Evolutionary conservation across 1,140 invertebrate species (phyloP), one percentile per base, ranked within the genome.

Genomic region (Grapholita molesta): DNA sequence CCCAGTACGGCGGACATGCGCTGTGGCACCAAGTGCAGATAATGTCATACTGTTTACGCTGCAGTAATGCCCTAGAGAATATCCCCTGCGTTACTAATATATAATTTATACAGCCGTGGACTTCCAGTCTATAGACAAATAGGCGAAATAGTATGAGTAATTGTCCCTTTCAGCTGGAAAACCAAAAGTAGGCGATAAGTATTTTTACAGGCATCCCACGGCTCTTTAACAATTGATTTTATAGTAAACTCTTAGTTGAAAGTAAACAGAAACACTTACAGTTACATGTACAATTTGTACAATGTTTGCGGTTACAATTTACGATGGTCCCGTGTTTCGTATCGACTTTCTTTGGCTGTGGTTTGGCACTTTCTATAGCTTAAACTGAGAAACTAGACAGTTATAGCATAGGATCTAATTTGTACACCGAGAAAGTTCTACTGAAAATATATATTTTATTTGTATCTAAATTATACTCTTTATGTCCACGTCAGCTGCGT

Each of bases 21-120:
- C 68, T 33, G 69, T 52, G 55, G 52, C 64, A 70, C 48, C 64
- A 70, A 66, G 67, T 68, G 68, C 72, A 65, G 61, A 79, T 72
- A 69, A 67, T 76, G 74, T 75, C 75, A 80, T 82, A 79, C 79
- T 77, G 82, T 83, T 74, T 67, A 66, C 75, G 78, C 61, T 15
- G 28, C n/a, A 3, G 55, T 61, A 28, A 61, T 73, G 35, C 35
- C 11, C n/a, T 15, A 38, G n/a, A 18, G n/a, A 48, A 5, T 48
- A 15, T 42, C n/a, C 38, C n/a, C 38, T 48, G 38, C 15, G 5
- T 21, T 48, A 21, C 38, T 21, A 18, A 55, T 11, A 57, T n/a
- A n/a, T n/a, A n/a, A n/a, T n/a, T n/a, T n/a, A n/a, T n/a, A n/a
- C n/a, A n/a, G n/a, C n/a, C n/a, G n/a, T n/a, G n/a, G 55, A 28